Evolutionary conservation across 2,888 invertebrate species (phyloP).

Genomic region (Catonia carolina): DNA sequence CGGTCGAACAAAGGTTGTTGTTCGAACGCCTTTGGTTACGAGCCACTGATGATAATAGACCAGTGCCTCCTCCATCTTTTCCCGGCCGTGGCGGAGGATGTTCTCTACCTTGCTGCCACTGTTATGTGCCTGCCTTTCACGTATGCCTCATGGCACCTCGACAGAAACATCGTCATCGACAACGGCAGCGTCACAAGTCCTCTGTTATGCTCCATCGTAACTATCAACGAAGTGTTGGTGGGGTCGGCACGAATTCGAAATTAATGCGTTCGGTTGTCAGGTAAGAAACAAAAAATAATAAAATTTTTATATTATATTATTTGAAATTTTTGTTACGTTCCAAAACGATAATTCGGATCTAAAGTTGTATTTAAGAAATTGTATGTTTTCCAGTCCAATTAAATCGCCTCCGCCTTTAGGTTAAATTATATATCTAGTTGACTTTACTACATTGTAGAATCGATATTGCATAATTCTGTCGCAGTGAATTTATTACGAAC

Average conservation of each 20-base stretch:
- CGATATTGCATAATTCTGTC: no score
- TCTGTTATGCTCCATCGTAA: no score
- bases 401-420: no score
- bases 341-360: no score
- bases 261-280: background rate
- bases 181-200: no score
- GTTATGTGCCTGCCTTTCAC: background rate
- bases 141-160: background rate
- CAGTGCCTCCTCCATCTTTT: constrained; percentile 39
- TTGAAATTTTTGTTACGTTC: no score
- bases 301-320: background rate
- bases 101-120: background rate
- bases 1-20: constrained; percentile 53
- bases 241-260: background rate
- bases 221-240: background rate
- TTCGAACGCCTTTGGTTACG: constrained; percentile 69
- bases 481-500: no score
- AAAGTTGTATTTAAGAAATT: no score
- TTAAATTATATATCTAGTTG: no score
- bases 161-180: no score
- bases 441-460: no score
- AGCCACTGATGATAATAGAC: constrained; percentile 42
- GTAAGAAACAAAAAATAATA: background rate
- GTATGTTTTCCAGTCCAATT: no score
- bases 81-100: constrained; percentile 3